phyloP scores from a whole-genome alignment of 2,888 invertebrate genomes.

The Crepidodera aurea region DNA sequence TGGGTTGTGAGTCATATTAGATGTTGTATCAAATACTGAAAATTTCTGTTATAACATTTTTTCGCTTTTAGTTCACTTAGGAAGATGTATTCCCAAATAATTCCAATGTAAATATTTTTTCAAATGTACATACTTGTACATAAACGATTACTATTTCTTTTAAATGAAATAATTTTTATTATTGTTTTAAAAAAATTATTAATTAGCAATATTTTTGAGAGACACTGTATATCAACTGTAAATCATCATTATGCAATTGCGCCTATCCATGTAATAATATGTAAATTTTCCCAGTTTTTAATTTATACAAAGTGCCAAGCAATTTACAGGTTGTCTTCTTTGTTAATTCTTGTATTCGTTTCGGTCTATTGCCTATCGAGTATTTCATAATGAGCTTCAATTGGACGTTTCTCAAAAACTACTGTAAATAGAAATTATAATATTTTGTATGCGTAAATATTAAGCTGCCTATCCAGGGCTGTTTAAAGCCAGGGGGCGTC shows the following conservation, averaged over 20 bases:
- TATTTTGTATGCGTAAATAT: too few species aligned
- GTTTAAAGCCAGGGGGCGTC: too few species aligned
- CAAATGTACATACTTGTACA: background rate
- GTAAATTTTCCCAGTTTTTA: slow-evolving; percentile 34
- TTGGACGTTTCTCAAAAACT: too few species aligned
- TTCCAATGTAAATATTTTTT: background rate
- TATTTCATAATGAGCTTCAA: too few species aligned
- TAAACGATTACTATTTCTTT: background rate
- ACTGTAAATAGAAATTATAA: too few species aligned
- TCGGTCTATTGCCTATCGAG: too few species aligned
- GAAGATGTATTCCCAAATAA: background rate
- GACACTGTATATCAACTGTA: slow-evolving; percentile 1
- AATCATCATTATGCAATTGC: slow-evolving; percentile 1
- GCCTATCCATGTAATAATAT: slow-evolving; percentile 21
- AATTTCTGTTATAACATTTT: too few species aligned
- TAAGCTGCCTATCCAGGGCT: too few species aligned
- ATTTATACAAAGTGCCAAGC: slow-evolving; percentile 37
- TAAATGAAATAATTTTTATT: background rate
- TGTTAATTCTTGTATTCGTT: background rate
- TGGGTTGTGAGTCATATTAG: background rate
- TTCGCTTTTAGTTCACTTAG: slow-evolving; percentile 2
- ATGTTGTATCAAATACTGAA: too few species aligned
- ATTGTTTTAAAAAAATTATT: background rate
- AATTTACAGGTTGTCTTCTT: slow-evolving; percentile 29
- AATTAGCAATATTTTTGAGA: background rate